Conservation (phyloP, 2,113 vertebrate genomes). For the Lampris incognitus region DNA sequence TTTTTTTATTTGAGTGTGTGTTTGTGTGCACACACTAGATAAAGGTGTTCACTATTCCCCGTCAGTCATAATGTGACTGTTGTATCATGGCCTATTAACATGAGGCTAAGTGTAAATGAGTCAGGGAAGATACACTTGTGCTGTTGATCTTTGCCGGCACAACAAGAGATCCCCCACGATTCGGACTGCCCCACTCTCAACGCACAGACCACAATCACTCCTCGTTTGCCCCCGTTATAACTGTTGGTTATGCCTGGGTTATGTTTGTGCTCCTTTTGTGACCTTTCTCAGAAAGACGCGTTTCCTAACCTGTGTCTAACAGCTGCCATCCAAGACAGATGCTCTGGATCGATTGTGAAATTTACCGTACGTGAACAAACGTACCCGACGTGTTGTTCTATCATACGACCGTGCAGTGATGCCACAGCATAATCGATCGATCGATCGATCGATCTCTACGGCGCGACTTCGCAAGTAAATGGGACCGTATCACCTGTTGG, state of each 20-base stretch:
- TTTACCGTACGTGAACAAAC: too few species aligned
- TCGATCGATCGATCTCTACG: too few species aligned
- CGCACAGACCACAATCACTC: constrained; percentile 24
- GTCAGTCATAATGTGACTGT: constrained; percentile 26
- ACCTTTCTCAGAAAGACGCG: too few species aligned
- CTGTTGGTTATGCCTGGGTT: too few species aligned
- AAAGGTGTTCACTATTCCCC: constrained; percentile 31
- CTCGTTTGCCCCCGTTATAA: not conserved
- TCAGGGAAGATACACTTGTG: constrained; percentile 57
- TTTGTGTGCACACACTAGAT: constrained; percentile 28
- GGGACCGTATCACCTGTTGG: constrained; percentile 30
- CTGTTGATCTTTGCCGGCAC: constrained; percentile 35
- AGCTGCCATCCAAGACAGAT: too few species aligned
- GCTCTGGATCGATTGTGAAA: too few species aligned
- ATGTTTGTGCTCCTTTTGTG: too few species aligned
- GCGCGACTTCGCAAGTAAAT: too few species aligned
- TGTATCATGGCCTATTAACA: constrained; percentile 32
- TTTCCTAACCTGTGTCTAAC: too few species aligned
- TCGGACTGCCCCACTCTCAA: constrained; percentile 55
- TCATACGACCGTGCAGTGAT: too few species aligned
- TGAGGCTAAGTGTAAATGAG: constrained; percentile 63
- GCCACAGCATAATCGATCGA: too few species aligned
- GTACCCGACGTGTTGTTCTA: too few species aligned
- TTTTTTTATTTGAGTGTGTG: not conserved
- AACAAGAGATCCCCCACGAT: constrained; percentile 19